Evolutionary conservation across 2,113 vertebrate genomes (phyloP), one percentile per base, ranked within the genome.

Genomic region (Scatophagus argus): DNA sequence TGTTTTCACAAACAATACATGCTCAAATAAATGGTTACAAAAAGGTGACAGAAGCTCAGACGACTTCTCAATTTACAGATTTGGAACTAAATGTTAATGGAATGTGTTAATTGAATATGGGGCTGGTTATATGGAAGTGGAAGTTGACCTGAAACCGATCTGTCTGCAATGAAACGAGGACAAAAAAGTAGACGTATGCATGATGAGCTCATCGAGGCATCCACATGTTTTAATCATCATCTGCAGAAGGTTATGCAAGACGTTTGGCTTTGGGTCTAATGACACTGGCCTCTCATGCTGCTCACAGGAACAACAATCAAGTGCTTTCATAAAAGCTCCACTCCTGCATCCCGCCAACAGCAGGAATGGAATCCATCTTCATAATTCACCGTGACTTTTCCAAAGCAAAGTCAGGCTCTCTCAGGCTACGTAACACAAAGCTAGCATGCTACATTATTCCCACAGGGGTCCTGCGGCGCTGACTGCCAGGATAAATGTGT

Each of bases 401-500:
- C 77, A 62, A 41, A 70, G 32, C 59, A 23, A 27, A 56, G 19
- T 55, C 55, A 11, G 32, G 12, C 58, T 68, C 63, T 55, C 79
- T 72, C 46, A 21, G 19, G 69, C 58, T 64, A 41, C 32, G 38
- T 54, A 75, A 55, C 2, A 32, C 62, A 65, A 23, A 77, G 68
- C 52, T 19, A 70, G 63, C 67, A 31, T 36, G 23, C 85, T 80
- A 13, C 31, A 46, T 59, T 41, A 83, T 54, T 77, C 68, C 76
- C 61, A 54, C 1, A 27, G 71, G 82, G 61, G 39, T 39, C 32
- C 11, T 1, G 59, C 21, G 12, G 47, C 44, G 1, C 52, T 0
- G 54, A 2, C 77, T 65, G 83, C 83, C 83, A 85, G 56, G 0
- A n/a, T 27, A 74, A 74, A 81, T 69, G 74, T 81, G 83, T 64